Evolutionary conservation across 2,113 vertebrate genomes (phyloP).

Genomic region (Oreochromis aureus): DNA sequence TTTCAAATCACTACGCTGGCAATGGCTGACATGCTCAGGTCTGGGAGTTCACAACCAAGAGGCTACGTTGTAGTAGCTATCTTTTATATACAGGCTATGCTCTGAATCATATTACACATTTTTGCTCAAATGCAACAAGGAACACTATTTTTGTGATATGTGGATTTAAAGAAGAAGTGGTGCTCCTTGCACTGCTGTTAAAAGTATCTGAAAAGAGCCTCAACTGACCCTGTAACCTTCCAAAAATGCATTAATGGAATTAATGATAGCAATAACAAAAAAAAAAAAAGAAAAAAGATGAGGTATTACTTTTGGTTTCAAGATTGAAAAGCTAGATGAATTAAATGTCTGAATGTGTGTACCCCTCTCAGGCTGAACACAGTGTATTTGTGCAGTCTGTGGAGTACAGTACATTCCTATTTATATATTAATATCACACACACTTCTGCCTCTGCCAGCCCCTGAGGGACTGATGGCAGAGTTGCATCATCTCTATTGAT

Average conservation of each 20-base stretch:
- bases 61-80: not conserved
- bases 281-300: not conserved
- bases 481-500: slow-evolving; percentile 30
- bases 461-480: not conserved
- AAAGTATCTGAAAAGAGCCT: not conserved
- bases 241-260: not conserved
- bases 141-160: not conserved
- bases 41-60: not conserved
- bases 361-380: not conserved
- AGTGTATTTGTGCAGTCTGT: not conserved
- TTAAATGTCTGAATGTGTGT: not conserved
- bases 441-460: not conserved
- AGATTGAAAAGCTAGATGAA: not conserved
- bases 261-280: not conserved
- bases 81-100: not conserved
- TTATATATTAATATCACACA: not conserved
- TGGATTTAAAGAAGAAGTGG: not conserved
- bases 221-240: not conserved
- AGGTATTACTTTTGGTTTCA: not conserved
- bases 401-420: not conserved
- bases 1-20: not conserved
- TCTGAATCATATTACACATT: not conserved
- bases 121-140: not conserved
- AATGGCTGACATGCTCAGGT: not conserved
- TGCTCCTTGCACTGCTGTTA: not conserved